These are phyloP conservation scores for Trachymyrmex cornetzi DNA, from an alignment of 1,140 invertebrate genomes.

Conservation along the genomic window DNA sequence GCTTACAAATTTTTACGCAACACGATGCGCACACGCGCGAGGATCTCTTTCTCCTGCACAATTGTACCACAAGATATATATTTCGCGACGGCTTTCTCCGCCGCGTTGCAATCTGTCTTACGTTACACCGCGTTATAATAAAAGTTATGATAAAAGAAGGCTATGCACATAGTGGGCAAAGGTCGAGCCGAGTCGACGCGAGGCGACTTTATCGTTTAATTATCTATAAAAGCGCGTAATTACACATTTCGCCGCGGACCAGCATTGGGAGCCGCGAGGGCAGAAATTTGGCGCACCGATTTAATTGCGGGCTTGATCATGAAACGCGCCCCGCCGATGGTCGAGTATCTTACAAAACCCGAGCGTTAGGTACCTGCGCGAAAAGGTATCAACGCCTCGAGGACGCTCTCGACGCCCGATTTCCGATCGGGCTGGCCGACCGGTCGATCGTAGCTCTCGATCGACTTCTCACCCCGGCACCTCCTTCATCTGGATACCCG, in stretches of 20 bases:
- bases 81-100: constrained; percentile 20
- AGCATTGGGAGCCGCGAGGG: constrained; percentile 25
- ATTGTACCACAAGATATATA: neutral
- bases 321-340: constrained; percentile 20
- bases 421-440: constrained; percentile 31
- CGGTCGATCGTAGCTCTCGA: constrained; percentile 56
- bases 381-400: constrained; percentile 64
- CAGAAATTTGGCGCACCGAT: constrained; percentile 64
- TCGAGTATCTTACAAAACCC: constrained; percentile 25
- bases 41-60: neutral
- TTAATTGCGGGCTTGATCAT: constrained; percentile 69
- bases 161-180: neutral
- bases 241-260: constrained; percentile 50
- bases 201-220: constrained; percentile 69
- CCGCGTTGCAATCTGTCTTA: neutral
- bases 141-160: neutral
- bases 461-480: constrained; percentile 66
- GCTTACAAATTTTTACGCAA: neutral
- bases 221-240: constrained; percentile 66
- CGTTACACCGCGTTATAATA: neutral
- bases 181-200: neutral
- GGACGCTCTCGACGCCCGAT: constrained; percentile 70
- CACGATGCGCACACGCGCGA: neutral
- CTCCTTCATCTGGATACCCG: constrained; percentile 46
- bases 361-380: constrained; percentile 22